A percentile compares a stretch with the other conserved stretches of the same genome.
Evolutionary conservation across 2,113 vertebrate species (phyloP).

Genomic region (Callochromis pleurospilus): DNA sequence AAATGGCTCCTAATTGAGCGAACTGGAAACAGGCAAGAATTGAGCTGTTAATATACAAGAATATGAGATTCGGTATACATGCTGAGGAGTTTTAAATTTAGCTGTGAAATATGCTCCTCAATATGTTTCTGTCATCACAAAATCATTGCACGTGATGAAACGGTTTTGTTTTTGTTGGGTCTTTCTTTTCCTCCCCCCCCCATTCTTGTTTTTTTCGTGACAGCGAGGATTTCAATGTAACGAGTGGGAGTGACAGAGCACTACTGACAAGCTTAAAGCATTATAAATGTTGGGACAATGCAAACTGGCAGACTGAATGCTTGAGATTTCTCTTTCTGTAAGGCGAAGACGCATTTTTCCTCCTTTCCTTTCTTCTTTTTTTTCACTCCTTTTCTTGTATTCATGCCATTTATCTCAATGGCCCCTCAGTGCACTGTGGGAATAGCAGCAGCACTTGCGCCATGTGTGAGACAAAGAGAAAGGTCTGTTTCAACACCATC

Average conservation of each 20-base stretch:
- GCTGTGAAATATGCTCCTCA: conserved; percentile 41
- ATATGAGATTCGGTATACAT: conserved; percentile 16
- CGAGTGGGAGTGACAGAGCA: conserved; percentile 59
- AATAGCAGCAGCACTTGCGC: conserved; percentile 60
- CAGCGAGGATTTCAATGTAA: conserved; percentile 41
- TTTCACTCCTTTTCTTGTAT: conserved; percentile 49
- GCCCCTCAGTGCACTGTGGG: conserved; percentile 59
- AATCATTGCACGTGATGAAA: conserved; percentile 38
- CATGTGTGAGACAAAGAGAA: conserved; percentile 72
- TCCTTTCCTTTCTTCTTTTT: conserved; percentile 32
- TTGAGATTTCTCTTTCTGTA: conserved; percentile 33
- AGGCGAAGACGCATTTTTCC: conserved; percentile 29
- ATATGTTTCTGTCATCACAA: conserved; percentile 50
- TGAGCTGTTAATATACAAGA: conserved; percentile 29
- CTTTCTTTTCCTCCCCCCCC: not conserved
- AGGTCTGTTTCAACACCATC: conserved; percentile 72
- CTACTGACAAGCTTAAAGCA: conserved; percentile 53
- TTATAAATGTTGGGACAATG: conserved; percentile 59
- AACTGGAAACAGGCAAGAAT: conserved; percentile 37
- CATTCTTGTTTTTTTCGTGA: not conserved
- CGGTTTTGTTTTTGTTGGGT: not conserved
- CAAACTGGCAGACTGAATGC: conserved; percentile 50
- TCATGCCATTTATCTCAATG: conserved; percentile 65
- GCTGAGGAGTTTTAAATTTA: conserved; percentile 31
- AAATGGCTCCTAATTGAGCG: conserved; percentile 55